phyloP scores from a whole-genome alignment of 2,113 vertebrate genomes.

The Tympanuchus pallidicinctus region DNA sequence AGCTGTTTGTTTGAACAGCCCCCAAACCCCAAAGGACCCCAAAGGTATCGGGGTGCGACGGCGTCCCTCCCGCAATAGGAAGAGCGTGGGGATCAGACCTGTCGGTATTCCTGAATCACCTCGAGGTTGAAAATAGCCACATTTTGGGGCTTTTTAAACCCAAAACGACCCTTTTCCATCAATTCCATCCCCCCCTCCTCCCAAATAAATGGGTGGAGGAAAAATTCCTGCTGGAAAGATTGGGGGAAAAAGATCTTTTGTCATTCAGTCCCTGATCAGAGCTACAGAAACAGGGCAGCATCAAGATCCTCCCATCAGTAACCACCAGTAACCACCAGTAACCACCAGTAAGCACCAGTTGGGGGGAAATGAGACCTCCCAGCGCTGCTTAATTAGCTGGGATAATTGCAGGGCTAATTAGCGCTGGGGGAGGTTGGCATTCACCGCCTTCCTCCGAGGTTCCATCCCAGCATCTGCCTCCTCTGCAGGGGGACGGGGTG shows the following conservation, averaged over 20 bases:
- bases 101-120: too few species aligned
- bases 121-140: not conserved
- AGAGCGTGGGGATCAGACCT: not conserved
- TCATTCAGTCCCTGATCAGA: not conserved
- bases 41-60: rapidly evolving
- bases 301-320: too few species aligned
- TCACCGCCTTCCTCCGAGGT: rapidly evolving
- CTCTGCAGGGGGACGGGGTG: rapidly evolving
- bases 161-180: not conserved
- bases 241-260: not conserved
- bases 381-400: not conserved
- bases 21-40: not conserved
- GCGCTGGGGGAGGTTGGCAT: not conserved
- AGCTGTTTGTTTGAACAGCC: rapidly evolving
- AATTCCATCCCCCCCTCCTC: not conserved
- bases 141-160: not conserved
- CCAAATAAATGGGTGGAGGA: not conserved
- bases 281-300: not conserved
- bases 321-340: too few species aligned
- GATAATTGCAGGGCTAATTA: not conserved
- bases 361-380: not conserved
- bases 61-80: not conserved
- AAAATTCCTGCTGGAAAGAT: not conserved
- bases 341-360: not conserved
- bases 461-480: not conserved